These are phyloP conservation scores for Hybognathus amarus DNA, from an alignment of 2,797 vertebrate genomes.

Conservation along the genomic window DNA sequence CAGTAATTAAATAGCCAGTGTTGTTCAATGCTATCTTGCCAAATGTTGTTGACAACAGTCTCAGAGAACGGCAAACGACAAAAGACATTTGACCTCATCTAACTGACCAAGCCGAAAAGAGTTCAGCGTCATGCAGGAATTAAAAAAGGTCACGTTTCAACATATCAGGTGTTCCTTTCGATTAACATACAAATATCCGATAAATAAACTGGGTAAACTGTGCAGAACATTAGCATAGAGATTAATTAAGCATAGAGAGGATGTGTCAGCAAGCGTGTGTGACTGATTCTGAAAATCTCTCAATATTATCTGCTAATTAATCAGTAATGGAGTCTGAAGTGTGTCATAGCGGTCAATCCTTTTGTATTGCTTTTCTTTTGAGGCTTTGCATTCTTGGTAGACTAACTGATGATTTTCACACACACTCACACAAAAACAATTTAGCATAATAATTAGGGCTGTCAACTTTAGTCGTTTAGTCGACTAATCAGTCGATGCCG, in stretches of 20 bases:
- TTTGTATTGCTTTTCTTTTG: not conserved
- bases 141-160: not conserved
- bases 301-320: conserved; percentile 42
- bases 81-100: not conserved
- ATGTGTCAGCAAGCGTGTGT: conserved; percentile 30
- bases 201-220: conserved; percentile 36
- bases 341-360: conserved; percentile 26
- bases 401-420: not conserved
- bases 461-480: too few species aligned
- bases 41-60: not conserved
- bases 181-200: conserved; percentile 75
- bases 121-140: not conserved
- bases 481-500: too few species aligned
- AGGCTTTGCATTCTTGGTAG: not conserved
- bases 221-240: conserved; percentile 20
- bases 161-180: conserved; percentile 68
- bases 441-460: too few species aligned
- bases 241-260: conserved; percentile 40
- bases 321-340: conserved; percentile 18
- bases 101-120: not conserved
- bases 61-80: not conserved
- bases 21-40: not conserved
- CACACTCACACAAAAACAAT: not conserved
- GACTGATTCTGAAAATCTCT: conserved; percentile 44
- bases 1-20: conserved; percentile 31